Evolutionary conservation across 1,140 invertebrate genomes (phyloP).

Genomic region (Brachionus calyciflorus): DNA sequence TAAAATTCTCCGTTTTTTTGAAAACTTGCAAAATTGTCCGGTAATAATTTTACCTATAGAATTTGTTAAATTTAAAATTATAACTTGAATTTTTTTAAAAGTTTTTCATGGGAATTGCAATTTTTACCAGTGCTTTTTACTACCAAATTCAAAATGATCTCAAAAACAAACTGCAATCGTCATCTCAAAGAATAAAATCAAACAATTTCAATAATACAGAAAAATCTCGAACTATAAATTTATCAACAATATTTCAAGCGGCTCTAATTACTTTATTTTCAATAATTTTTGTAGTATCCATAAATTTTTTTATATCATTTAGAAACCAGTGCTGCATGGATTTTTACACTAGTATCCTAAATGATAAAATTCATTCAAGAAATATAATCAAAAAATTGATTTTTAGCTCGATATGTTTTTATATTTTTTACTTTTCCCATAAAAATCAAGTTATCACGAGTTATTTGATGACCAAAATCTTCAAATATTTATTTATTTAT

Average conservation of each 20-base stretch:
- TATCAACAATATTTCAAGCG: not conserved
- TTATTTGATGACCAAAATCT: not conserved
- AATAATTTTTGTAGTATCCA: not conserved
- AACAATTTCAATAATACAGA: not conserved
- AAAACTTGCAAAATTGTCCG: no score
- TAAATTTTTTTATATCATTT: not conserved
- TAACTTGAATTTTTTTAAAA: not conserved
- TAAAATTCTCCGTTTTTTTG: no score
- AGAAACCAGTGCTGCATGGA: conserved; percentile 7
- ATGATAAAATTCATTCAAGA: conserved; percentile 8
- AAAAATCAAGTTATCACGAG: no score
- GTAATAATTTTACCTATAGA: no score
- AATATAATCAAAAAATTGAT: conserved; percentile 8
- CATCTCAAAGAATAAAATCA: not conserved
- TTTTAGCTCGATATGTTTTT: conserved; percentile 3
- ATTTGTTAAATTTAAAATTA: not conserved
- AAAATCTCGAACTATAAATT: not conserved
- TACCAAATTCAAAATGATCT: not conserved
- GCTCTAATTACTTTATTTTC: not conserved
- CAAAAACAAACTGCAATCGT: not conserved
- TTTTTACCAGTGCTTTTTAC: not conserved
- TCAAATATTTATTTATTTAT: not conserved
- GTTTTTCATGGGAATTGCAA: not conserved
- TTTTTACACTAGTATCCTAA: conserved; percentile 10
- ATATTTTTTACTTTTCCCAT: conserved; percentile 9